A percentile compares a stretch with the other conserved stretches of the same genome.
phyloP scores from a whole-genome alignment of 2,113 vertebrate species.

The Mormoops blainvillei region DNA sequence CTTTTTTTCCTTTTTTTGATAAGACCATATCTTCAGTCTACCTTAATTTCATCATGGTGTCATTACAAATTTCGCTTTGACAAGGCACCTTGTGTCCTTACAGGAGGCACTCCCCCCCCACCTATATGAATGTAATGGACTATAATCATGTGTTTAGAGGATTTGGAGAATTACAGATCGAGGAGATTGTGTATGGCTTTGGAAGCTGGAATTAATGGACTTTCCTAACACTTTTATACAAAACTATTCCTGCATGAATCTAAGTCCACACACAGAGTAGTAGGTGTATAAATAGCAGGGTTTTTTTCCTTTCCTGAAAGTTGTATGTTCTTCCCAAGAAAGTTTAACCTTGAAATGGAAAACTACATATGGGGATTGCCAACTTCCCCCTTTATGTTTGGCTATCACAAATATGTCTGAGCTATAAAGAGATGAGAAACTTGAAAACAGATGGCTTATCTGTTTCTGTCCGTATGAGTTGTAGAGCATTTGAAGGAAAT shows the following conservation, averaged over 20 bases:
- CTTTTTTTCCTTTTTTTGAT: not conserved
- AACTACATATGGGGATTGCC: not conserved
- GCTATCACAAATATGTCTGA: constrained; percentile 51
- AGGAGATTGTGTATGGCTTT: not conserved
- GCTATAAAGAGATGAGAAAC: constrained; percentile 54
- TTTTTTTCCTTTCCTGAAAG: not conserved
- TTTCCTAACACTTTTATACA: not conserved
- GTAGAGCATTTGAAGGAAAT: constrained; percentile 45
- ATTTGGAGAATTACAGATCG: not conserved
- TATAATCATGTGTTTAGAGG: not conserved
- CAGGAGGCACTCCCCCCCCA: not conserved
- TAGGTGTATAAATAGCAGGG: not conserved
- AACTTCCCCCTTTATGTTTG: constrained; percentile 36
- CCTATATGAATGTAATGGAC: not conserved
- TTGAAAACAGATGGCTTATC: constrained; percentile 63
- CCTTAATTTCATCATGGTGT: not conserved
- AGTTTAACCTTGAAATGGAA: constrained; percentile 28
- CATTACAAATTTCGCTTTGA: not conserved
- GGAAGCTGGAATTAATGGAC: not conserved
- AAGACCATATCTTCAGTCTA: not conserved
- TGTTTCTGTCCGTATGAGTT: constrained; percentile 39
- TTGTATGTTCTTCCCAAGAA: not conserved
- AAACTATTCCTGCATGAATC: not conserved
- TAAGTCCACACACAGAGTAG: not conserved
- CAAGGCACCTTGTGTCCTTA: not conserved